Base-by-base conservation (phyloP, 2,888 invertebrate genomes). In the Calliscelio sp. region DNA sequence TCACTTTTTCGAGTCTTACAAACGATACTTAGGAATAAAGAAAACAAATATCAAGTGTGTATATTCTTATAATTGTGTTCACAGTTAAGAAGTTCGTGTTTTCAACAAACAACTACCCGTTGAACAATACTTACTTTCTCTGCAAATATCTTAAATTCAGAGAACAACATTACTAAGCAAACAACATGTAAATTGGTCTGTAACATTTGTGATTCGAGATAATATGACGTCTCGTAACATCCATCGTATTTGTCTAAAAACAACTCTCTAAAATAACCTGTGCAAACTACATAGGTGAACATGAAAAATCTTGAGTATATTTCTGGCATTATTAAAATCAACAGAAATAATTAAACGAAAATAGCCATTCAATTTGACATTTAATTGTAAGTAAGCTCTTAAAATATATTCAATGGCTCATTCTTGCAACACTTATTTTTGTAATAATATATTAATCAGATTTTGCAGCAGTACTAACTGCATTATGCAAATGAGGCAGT, bases 401-500 rank as follows among this genome's bases (percentile, higher is more conserved):
- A 49, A 49, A 49, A 49, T 49, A n/a, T 25, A 25, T 25, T 16
- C 53, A 18, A 38, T 44, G 44, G 11, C 24, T 24, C n/a, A 18
- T 44, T 55, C n/a, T 55, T n/a, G 53, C 5, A 38, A 35, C 28
- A 25, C 16, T 14, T 73, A 38, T 57, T 66, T 44, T 66, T 57
- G 14, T 3, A 38, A 49, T 49, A 57, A 66, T 57, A n/a, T n/a
- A 61, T 78, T 59, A 59, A 78, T 78, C 25, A 41, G 18, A 46
- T 46, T 49, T 66, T 32, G 16, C 38, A 38, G 32, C 8, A 32
- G 20, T 18, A 53, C 20, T 25, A 68, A 59, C 35, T 41, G 44
- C 32, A 70, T 70, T 70, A 71, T 63, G 70, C 20, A 71, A 79
- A 71, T 53, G 79, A 63, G 46, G 35, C 53, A 46, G 25, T 55